Evolutionary conservation across 1,140 invertebrate genomes (phyloP).

Genomic region (Eurosta solidaginis): DNA sequence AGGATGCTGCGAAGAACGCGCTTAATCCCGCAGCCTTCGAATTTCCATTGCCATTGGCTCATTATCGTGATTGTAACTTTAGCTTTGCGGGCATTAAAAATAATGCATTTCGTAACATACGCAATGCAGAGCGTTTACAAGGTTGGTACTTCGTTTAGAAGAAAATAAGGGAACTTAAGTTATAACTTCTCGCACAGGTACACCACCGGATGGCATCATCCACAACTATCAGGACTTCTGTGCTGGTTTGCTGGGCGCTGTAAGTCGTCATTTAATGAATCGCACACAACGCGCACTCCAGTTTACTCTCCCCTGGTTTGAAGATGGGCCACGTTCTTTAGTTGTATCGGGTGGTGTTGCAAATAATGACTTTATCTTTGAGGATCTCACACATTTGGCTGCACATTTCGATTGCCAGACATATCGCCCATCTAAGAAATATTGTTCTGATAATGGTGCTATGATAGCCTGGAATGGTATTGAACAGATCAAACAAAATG

Average conservation of each 20-base stretch:
- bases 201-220: slow-evolving; percentile 70
- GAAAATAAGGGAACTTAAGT: neutral
- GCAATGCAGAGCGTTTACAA: slow-evolving; percentile 66
- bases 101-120: slow-evolving; percentile 62
- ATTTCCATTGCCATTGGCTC: slow-evolving; percentile 68
- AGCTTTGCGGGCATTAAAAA: slow-evolving; percentile 80
- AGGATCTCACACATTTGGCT: slow-evolving; percentile 72
- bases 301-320: slow-evolving; percentile 69
- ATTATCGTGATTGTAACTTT: slow-evolving; percentile 78
- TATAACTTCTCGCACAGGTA: slow-evolving; percentile 32
- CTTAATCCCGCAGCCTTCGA: slow-evolving; percentile 67
- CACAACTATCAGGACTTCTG: slow-evolving; percentile 83
- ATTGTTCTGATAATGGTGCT: slow-evolving; percentile 98
- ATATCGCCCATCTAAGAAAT: slow-evolving; percentile 76
- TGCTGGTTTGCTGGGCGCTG: slow-evolving; percentile 77
- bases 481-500: slow-evolving; percentile 68
- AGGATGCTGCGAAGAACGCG: slow-evolving; percentile 75
- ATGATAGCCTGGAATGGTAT: slow-evolving; percentile 99
- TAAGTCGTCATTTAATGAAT: slow-evolving; percentile 80
- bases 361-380: slow-evolving; percentile 83
- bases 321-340: slow-evolving; percentile 62
- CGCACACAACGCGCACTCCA: slow-evolving; percentile 82
- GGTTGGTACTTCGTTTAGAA: no score
- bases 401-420: slow-evolving; percentile 69
- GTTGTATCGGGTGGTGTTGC: slow-evolving; percentile 96